These are phyloP conservation scores for Baronia brevicornis DNA, from an alignment of 2,888 invertebrate species.

Conservation along the genomic window DNA sequence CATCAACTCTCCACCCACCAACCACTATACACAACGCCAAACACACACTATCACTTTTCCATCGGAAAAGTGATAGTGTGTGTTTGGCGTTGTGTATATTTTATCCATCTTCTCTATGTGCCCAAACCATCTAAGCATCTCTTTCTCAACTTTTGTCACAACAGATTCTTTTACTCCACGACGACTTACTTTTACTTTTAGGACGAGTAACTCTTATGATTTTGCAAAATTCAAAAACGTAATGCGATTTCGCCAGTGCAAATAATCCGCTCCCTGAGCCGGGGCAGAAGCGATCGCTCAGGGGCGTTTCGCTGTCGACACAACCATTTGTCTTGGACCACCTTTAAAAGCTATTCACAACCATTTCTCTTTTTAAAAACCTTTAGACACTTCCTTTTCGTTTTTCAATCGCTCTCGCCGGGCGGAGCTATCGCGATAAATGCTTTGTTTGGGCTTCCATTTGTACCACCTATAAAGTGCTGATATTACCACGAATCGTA, in stretches of 20 bases:
- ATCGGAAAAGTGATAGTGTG: no score
- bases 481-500: conserved; percentile 13
- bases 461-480: conserved; percentile 23
- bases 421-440: conserved; percentile 65
- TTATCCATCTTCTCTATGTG: no score
- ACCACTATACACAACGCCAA: no score
- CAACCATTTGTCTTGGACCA: conserved; percentile 66
- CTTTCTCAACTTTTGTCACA: no score
- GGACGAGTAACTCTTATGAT: no score
- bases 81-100: no score
- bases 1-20: no score
- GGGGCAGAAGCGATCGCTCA: conserved; percentile 39
- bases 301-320: conserved; percentile 30
- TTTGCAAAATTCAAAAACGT: conserved; percentile 25
- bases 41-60: no score
- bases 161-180: no score
- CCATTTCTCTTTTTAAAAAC: conserved; percentile 74
- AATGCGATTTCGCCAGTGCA: conserved; percentile 17
- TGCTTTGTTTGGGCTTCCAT: conserved; percentile 52
- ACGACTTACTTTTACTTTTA: no score
- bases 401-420: conserved; percentile 66
- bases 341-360: conserved; percentile 72
- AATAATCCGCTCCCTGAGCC: conserved; percentile 9
- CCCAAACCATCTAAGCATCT: no score
- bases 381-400: conserved; percentile 71